phyloP scores from a whole-genome alignment of 2,797 vertebrate species.

The Gadopsis marmoratus region DNA sequence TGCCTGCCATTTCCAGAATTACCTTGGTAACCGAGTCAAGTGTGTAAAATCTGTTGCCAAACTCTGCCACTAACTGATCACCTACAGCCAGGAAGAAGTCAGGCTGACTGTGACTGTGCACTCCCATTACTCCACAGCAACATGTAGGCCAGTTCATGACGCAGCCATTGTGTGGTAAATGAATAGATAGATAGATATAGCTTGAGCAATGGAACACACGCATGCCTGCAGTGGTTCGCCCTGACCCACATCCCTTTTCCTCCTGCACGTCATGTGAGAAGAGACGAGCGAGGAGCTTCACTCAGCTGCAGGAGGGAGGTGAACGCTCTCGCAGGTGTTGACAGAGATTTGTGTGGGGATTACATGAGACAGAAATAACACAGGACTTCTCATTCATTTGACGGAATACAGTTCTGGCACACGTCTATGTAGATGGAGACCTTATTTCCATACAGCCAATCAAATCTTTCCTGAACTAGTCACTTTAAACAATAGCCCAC shows the following conservation, averaged over 20 bases:
- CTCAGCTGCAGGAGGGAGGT: slow-evolving; percentile 52
- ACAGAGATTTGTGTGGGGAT: slow-evolving; percentile 56
- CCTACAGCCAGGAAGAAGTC: slow-evolving; percentile 43
- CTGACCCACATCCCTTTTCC: slow-evolving; percentile 72
- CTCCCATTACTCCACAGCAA: slow-evolving; percentile 30
- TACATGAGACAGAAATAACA: slow-evolving; percentile 51
- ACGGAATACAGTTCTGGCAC: too few relatives aligned
- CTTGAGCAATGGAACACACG: slow-evolving; percentile 61
- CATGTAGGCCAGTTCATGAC: slow-evolving; percentile 52
- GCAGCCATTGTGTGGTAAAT: slow-evolving; percentile 42
- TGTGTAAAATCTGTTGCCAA: slow-evolving; percentile 55
- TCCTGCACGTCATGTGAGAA: slow-evolving; percentile 58
- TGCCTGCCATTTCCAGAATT: slow-evolving; percentile 53
- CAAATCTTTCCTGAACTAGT: too few relatives aligned
- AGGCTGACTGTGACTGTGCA: slow-evolving; percentile 7
- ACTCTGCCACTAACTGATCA: slow-evolving; percentile 49
- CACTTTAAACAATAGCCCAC: not conserved
- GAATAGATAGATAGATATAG: slow-evolving; percentile 57
- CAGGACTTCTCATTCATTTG: not conserved
- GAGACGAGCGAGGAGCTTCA: slow-evolving; percentile 20
- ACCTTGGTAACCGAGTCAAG: slow-evolving; percentile 50
- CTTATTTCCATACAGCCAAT: not conserved
- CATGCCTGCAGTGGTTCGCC: slow-evolving; percentile 37
- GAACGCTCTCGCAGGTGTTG: slow-evolving; percentile 60
- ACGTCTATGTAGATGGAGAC: too few relatives aligned